phyloP scores from a whole-genome alignment of 1,140 invertebrate species.

The Pinna nobilis region DNA sequence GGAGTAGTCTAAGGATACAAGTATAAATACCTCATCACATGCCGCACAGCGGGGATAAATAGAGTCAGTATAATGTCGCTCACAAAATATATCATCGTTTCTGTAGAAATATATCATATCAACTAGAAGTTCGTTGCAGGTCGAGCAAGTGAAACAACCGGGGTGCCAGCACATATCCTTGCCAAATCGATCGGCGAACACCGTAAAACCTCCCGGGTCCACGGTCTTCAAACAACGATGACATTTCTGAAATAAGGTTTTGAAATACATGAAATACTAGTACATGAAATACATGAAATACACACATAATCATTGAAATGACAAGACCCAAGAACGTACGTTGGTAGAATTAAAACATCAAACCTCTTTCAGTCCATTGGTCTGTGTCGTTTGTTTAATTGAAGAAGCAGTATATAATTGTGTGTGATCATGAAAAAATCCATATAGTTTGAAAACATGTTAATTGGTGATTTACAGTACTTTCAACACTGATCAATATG shows the following conservation, averaged over 20 bases:
- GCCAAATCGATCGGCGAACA: constrained; percentile 86
- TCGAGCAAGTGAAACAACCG: constrained; percentile 92
- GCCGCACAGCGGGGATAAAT: constrained; percentile 96
- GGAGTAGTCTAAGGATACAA: neutral
- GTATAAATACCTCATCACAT: constrained; percentile 90
- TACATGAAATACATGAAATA: no score
- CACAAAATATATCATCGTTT: constrained; percentile 90
- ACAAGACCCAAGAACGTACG: neutral
- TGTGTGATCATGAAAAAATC: no score
- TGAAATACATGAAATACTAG: no score
- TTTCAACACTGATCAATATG: no score
- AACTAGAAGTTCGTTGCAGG: constrained; percentile 94
- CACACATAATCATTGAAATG: neutral
- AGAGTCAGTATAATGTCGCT: constrained; percentile 96
- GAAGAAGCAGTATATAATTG: no score
- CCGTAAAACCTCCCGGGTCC: constrained; percentile 88
- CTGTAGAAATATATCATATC: constrained; percentile 98
- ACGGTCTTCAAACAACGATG: constrained; percentile 88
- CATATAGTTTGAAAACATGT: no score
- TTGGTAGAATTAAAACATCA: neutral
- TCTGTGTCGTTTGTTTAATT: no score
- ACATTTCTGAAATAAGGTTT: constrained; percentile 47
- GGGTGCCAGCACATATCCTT: constrained; percentile 93
- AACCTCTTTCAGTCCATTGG: no score
- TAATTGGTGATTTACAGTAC: no score